Conservation (phyloP, 2,113 vertebrate genomes). For the Pachycephala philippinensis region DNA sequence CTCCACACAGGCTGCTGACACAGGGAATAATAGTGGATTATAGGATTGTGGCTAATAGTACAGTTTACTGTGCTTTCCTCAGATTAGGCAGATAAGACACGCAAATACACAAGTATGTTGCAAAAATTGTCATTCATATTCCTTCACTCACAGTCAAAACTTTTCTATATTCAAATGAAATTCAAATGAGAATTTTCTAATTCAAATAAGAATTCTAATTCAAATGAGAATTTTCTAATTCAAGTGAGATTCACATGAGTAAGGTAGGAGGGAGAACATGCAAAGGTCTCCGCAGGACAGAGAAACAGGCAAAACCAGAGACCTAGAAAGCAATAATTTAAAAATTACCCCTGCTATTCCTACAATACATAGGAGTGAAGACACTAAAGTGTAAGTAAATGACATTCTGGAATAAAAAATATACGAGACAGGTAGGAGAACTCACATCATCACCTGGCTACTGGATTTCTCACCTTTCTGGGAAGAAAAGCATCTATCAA, state of each 20-base stretch:
- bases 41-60: accelerated
- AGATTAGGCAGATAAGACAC: background rate
- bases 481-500: background rate
- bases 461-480: background rate
- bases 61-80: background rate
- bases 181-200: background rate
- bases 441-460: background rate
- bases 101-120: background rate
- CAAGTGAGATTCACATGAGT: background rate
- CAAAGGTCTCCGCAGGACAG: accelerated
- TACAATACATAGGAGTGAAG: background rate
- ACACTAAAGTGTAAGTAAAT: background rate
- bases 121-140: background rate
- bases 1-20: background rate
- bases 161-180: background rate
- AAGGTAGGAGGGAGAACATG: background rate
- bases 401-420: background rate
- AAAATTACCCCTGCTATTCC: background rate
- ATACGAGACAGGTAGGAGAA: background rate
- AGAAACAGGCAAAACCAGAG: background rate
- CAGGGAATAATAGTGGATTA: background rate
- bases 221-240: background rate
- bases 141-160: background rate
- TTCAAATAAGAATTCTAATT: background rate
- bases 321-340: background rate